These are phyloP conservation scores for Zosterops japonicus DNA, from an alignment of 2,113 vertebrate species.

Conservation along the genomic window DNA sequence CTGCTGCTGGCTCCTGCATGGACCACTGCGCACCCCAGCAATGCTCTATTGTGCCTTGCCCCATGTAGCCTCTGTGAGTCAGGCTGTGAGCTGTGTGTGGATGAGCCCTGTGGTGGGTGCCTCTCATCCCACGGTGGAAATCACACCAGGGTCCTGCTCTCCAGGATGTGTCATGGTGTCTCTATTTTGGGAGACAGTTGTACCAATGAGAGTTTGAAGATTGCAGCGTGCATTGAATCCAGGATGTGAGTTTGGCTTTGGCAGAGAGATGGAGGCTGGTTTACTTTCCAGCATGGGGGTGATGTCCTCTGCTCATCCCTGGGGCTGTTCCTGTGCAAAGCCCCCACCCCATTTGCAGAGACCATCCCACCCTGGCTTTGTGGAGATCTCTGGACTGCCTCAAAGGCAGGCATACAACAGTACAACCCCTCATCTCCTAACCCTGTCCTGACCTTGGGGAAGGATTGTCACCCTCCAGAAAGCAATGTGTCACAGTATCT, in stretches of 20 bases:
- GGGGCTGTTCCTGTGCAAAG: neutral
- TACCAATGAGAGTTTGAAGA: neutral
- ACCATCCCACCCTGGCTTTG: neutral
- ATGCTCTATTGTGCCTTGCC: neutral
- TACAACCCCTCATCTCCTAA: neutral
- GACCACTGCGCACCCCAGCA: accelerated
- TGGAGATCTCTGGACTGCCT: neutral
- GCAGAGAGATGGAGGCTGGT: neutral
- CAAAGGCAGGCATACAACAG: neutral
- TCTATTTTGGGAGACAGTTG: neutral
- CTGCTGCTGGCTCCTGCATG: neutral
- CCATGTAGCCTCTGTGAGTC: neutral
- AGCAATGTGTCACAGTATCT: neutral
- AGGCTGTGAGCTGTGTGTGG: neutral
- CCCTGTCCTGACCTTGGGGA: neutral
- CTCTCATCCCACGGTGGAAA: neutral
- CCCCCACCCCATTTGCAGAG: neutral
- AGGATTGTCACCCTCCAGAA: neutral
- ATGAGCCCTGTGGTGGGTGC: neutral
- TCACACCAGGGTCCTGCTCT: neutral
- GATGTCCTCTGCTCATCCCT: neutral
- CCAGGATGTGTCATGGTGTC: neutral
- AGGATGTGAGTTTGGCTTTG: neutral
- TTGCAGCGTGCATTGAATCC: neutral
- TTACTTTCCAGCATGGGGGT: neutral